Conservation (phyloP, 30 jellyfish, hydroid and myxozoan genomes). For the Sanderia malayensis region DNA sequence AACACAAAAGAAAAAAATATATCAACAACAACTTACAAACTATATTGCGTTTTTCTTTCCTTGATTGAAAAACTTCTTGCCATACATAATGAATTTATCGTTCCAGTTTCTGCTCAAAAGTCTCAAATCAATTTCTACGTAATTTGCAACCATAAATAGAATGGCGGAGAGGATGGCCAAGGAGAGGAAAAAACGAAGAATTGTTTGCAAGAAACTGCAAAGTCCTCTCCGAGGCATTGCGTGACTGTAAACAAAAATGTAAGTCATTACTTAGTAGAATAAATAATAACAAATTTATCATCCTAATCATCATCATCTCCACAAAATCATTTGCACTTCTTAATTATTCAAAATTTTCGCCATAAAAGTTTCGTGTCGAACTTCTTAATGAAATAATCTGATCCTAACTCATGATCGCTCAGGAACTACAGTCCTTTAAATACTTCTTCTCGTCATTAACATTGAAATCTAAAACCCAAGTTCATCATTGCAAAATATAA, state of each 20-base stretch:
- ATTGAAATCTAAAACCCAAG: not conserved
- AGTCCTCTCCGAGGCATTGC: not conserved
- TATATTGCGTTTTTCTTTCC: conserved; percentile 20
- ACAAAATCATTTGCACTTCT: no score
- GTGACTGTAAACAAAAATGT: no score
- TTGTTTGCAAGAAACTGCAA: conserved; percentile 17
- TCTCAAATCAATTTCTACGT: conserved; percentile 51
- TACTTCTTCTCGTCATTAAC: not conserved
- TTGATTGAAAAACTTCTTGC: conserved; percentile 22
- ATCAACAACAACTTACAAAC: not conserved
- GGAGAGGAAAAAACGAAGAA: conserved; percentile 45
- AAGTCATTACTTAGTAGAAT: no score
- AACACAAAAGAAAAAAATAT: no score
- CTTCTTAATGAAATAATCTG: no score
- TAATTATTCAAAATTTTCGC: no score
- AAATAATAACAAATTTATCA: no score
- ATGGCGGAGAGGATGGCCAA: conserved; percentile 48
- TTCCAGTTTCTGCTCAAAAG: conserved; percentile 36
- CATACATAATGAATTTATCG: conserved; percentile 39
- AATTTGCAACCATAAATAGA: conserved; percentile 38
- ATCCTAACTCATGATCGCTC: no score
- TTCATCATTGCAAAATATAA: not conserved
- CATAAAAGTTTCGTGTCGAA: no score
- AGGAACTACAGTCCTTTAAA: not conserved
- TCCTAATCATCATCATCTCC: no score